These are phyloP conservation scores for Neotoma lepida DNA, from an alignment of 2,113 vertebrate genomes.

Conservation along the genomic window DNA sequence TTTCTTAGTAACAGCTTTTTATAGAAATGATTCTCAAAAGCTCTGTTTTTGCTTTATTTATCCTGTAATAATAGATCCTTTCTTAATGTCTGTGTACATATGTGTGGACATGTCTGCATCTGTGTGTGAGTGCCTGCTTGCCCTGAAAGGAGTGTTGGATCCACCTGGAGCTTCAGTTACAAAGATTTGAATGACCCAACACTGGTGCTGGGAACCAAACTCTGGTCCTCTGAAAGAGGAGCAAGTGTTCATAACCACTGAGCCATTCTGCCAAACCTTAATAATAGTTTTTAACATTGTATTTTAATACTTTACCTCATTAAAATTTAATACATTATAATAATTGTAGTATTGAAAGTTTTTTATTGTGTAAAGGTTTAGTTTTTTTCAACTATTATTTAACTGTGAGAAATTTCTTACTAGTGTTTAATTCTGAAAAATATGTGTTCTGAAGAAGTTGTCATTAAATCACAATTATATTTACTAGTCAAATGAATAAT, in stretches of 20 bases:
- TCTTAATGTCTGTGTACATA: background rate
- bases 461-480: slow-evolving; percentile 51
- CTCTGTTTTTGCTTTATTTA: background rate
- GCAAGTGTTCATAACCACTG: no score
- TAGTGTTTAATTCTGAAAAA: background rate
- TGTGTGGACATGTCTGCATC: background rate
- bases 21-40: background rate
- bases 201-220: background rate
- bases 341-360: background rate
- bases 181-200: background rate
- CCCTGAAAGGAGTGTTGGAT: background rate
- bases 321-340: slow-evolving; percentile 24
- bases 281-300: background rate
- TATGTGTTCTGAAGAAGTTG: slow-evolving; percentile 38
- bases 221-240: background rate
- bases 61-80: background rate
- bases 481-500: slow-evolving; percentile 27
- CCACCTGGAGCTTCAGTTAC: background rate
- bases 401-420: slow-evolving; percentile 4
- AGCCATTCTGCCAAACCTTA: background rate
- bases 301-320: slow-evolving; percentile 41
- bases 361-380: background rate
- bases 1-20: background rate
- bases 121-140: background rate
- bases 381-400: background rate